These are phyloP conservation scores for Heliconius melpomene DNA, from an alignment of 1,140 invertebrate genomes.

Conservation along the genomic window DNA sequence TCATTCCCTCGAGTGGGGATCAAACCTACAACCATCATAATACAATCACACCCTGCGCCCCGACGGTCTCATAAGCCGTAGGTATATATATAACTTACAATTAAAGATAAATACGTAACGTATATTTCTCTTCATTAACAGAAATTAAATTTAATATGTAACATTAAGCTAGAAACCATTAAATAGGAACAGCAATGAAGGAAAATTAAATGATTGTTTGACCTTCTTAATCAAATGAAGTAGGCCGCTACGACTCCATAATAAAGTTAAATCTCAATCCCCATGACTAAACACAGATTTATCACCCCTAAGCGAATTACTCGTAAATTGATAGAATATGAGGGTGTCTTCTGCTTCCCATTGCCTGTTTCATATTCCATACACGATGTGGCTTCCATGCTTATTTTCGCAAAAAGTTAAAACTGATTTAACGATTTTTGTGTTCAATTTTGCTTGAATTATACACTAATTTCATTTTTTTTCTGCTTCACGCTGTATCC, in stretches of 20 bases:
- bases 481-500: no score
- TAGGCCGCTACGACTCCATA: constrained; percentile 50
- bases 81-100: no score
- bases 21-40: no score
- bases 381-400: constrained; percentile 39
- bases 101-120: not conserved
- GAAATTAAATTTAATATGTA: constrained; percentile 5
- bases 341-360: constrained; percentile 50
- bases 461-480: no score
- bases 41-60: no score
- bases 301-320: constrained; percentile 76
- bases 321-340: constrained; percentile 66
- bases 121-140: not conserved
- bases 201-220: constrained; percentile 37
- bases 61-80: no score
- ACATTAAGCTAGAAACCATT: not conserved
- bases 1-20: no score
- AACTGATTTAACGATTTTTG: not conserved
- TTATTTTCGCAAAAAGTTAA: constrained; percentile 27
- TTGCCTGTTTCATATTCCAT: constrained; percentile 58
- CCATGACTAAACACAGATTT: constrained; percentile 72
- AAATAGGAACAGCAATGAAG: not conserved
- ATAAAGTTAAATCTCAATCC: constrained; percentile 62
- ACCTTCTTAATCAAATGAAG: constrained; percentile 67
- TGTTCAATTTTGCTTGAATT: no score